phyloP scores from a whole-genome alignment of 2,797 vertebrate species.

The Chrysocyon brachyurus region DNA sequence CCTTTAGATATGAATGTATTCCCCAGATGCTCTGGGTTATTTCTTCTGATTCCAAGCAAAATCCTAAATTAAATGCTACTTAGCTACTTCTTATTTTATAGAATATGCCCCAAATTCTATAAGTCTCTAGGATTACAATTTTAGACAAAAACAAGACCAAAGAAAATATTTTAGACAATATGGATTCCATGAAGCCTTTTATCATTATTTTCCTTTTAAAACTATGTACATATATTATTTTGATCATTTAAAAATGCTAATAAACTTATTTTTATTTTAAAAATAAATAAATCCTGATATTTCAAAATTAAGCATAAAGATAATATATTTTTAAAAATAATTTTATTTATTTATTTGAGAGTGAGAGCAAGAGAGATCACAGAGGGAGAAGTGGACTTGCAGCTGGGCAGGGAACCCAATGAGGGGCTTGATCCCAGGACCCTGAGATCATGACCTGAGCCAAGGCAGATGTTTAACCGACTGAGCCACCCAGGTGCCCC shows the following conservation, averaged over 20 bases:
- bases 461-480: no score
- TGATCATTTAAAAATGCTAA: neutral
- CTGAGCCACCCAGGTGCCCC: no score
- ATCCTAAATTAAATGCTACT: neutral
- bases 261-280: neutral
- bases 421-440: no score
- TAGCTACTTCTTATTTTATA: neutral
- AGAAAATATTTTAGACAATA: neutral
- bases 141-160: neutral
- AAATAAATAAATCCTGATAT: neutral
- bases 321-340: neutral
- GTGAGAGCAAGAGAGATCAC: no score
- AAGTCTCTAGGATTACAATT: neutral
- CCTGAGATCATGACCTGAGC: no score
- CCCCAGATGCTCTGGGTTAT: neutral
- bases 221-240: neutral
- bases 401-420: no score
- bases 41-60: neutral
- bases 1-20: neutral
- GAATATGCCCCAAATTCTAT: neutral
- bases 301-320: neutral
- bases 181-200: neutral
- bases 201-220: constrained; percentile 28
- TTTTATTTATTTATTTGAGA: no score
- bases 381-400: no score